These are phyloP conservation scores for Callipepla squamata DNA, from an alignment of 2,113 vertebrate genomes.

Conservation along the genomic window DNA sequence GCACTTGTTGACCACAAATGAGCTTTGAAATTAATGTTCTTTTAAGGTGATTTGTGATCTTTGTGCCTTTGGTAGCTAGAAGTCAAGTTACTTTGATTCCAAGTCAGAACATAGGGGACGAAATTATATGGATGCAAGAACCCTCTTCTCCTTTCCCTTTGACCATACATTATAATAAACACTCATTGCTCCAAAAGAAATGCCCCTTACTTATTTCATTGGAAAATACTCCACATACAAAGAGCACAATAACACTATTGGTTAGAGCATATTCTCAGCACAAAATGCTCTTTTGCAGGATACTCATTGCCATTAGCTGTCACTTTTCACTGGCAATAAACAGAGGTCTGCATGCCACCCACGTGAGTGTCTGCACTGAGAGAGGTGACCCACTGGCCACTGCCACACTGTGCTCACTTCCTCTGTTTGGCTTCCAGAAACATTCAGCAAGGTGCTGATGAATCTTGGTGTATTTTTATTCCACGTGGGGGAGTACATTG, in stretches of 20 bases:
- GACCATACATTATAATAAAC: background rate
- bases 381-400: no score
- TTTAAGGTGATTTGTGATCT: slow-evolving; percentile 11
- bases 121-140: background rate
- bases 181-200: background rate
- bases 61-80: background rate
- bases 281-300: background rate
- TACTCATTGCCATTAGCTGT: background rate
- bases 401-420: background rate
- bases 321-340: background rate
- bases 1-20: background rate
- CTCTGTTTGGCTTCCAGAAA: background rate
- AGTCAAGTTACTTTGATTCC: background rate
- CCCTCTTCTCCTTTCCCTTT: background rate
- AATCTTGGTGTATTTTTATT: background rate
- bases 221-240: background rate
- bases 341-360: no score
- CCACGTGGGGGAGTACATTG: background rate
- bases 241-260: background rate
- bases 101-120: background rate
- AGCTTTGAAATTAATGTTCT: background rate
- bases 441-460: background rate
- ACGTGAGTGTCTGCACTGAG: background rate
- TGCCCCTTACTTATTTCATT: background rate
- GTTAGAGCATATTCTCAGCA: background rate